These are phyloP conservation scores for Alosa alosa DNA, from an alignment of 2,113 vertebrate species.

Conservation along the genomic window DNA sequence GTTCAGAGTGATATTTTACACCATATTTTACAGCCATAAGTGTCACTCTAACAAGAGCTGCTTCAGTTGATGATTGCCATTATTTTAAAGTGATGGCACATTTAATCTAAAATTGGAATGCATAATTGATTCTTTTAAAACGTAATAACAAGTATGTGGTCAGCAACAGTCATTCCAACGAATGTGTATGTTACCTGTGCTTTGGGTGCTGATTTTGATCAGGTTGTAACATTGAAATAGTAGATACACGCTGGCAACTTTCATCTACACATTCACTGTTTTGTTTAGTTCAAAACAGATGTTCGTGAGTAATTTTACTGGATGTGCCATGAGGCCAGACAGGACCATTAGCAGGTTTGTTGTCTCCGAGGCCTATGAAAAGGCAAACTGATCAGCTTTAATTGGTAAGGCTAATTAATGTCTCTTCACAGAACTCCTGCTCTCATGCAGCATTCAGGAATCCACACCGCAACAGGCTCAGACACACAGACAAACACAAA, in stretches of 20 bases:
- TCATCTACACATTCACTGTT: not conserved
- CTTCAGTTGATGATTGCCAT: no score
- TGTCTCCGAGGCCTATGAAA: not conserved
- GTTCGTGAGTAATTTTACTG: not conserved
- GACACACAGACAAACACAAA: no score
- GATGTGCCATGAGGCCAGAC: not conserved
- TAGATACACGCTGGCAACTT: not conserved
- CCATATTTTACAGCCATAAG: not conserved
- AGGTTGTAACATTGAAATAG: not conserved
- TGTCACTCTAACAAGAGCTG: no score
- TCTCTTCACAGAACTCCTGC: conserved; percentile 29
- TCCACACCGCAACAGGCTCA: conserved; percentile 38
- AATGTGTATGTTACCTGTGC: no score
- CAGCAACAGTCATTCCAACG: no score
- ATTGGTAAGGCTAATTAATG: conserved; percentile 46
- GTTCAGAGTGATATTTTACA: not conserved
- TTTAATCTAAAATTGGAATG: no score
- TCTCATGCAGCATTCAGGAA: conserved; percentile 31
- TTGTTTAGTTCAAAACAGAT: not conserved
- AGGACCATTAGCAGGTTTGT: not conserved
- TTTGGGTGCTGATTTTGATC: no score
- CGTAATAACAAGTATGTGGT: no score
- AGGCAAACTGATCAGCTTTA: conserved; percentile 29
- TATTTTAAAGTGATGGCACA: no score
- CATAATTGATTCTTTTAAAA: no score